Evolutionary conservation across 2,888 invertebrate species (phyloP), one percentile per base, ranked within the genome.

Genomic region (Schizaphis graminum): DNA sequence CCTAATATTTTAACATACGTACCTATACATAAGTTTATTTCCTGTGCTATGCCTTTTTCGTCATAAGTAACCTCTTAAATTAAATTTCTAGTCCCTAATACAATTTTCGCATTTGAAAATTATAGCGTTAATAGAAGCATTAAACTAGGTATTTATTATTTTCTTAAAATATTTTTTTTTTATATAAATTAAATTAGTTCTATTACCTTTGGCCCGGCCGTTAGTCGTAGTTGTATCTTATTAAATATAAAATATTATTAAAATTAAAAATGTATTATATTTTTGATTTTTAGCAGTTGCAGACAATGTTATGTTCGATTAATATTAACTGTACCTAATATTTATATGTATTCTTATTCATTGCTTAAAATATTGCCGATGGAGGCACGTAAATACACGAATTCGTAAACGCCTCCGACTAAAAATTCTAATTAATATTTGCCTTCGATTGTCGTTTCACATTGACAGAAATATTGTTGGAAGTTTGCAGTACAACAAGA

Each of bases 41-140:
- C 21, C 0, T 16, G 8, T 2, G 7, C 21, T 16, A 53, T 53
- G 21, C 21, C 4, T 53, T 21, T 2, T 3, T 77, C 35, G 3
- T 77, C 77, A 21, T 35, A 35, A 21, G 35, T 8, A 77, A 77
- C 35, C 16, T 67, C n/a, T 2, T 35, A 35, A 67, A 16, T 11
- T n/a, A n/a, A 16, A 67, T n/a, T n/a, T 61, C 13, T 67, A 67
- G n/a, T n/a, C 28, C 28, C n/a, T 57, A 57, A 56, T 24, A 56
- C 24, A 24, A 21, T 8, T 26, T 8, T 0, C 26, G 26, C n/a
- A 13, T 67, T n/a, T n/a, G 13, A 13, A 3, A 26, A n/a, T n/a
- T 67, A 67, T n/a, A 13, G 4, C 13, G 1, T 67, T n/a, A 28
- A n/a, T 13, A n/a, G 3, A 28, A 0, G 0, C 13, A n/a, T n/a